These are phyloP conservation scores for Dicaeum eximium DNA, from an alignment of 2,113 vertebrate genomes.

Conservation along the genomic window DNA sequence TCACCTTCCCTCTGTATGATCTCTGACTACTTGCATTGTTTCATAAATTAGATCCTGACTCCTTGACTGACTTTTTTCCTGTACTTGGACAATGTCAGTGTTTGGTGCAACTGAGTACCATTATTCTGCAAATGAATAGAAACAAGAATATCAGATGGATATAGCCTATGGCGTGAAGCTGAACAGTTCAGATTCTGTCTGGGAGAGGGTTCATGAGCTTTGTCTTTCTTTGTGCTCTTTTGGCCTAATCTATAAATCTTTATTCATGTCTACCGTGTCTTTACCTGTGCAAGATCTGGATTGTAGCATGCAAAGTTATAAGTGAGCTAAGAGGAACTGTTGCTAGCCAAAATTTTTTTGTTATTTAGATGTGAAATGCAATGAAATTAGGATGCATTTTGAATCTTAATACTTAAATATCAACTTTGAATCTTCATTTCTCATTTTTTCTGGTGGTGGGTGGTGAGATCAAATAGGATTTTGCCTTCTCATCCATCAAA, in stretches of 20 bases:
- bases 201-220: background rate
- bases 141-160: background rate
- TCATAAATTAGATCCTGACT: slow-evolving; percentile 1
- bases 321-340: background rate
- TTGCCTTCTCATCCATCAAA: slow-evolving; percentile 19
- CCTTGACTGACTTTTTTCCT: background rate
- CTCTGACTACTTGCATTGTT: background rate
- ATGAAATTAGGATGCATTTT: background rate
- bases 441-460: background rate
- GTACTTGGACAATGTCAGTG: background rate
- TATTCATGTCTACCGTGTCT: background rate
- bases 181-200: background rate
- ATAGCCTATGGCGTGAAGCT: background rate
- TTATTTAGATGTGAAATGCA: slow-evolving; percentile 32
- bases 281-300: background rate
- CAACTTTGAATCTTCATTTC: slow-evolving; percentile 25
- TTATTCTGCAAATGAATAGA: background rate
- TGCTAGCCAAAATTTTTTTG: background rate
- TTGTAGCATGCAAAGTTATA: background rate
- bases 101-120: background rate
- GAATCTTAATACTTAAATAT: background rate
- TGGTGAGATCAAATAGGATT: slow-evolving; percentile 11
- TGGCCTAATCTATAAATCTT: background rate
- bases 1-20: background rate
- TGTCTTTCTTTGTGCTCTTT: background rate